Conservation (phyloP, 2,113 vertebrate genomes). For the Grus americana region DNA sequence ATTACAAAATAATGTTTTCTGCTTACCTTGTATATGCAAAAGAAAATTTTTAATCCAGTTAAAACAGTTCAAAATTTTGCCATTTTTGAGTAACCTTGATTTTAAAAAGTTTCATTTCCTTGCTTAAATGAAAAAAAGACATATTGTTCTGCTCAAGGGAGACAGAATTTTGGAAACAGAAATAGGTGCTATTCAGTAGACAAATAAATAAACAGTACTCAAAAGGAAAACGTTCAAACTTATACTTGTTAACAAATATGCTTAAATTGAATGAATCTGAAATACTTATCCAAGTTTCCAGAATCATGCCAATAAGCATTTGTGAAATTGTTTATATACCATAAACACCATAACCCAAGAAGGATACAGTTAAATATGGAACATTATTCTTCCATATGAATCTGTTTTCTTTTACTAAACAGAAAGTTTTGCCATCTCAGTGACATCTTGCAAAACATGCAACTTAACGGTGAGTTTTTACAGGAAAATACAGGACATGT, state of each 20-base stretch:
- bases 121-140: not conserved
- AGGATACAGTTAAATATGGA: not conserved
- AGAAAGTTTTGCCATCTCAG: not conserved
- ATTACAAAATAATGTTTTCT: not conserved
- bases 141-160: not conserved
- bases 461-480: not conserved
- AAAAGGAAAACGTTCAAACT: not conserved
- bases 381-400: not conserved
- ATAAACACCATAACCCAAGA: not conserved
- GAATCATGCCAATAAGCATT: not conserved
- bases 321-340: not conserved
- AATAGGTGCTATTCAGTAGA: not conserved
- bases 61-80: not conserved
- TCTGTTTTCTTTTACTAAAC: not conserved
- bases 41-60: not conserved
- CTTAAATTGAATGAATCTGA: not conserved
- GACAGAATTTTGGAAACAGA: not conserved
- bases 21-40: not conserved
- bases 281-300: not conserved
- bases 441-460: not conserved
- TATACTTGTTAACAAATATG: accelerated
- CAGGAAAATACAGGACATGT: not conserved
- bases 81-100: not conserved
- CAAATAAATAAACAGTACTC: not conserved
- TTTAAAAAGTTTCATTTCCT: not conserved